phyloP scores from a whole-genome alignment of 1,140 invertebrate species.

The Episyrphus balteatus region DNA sequence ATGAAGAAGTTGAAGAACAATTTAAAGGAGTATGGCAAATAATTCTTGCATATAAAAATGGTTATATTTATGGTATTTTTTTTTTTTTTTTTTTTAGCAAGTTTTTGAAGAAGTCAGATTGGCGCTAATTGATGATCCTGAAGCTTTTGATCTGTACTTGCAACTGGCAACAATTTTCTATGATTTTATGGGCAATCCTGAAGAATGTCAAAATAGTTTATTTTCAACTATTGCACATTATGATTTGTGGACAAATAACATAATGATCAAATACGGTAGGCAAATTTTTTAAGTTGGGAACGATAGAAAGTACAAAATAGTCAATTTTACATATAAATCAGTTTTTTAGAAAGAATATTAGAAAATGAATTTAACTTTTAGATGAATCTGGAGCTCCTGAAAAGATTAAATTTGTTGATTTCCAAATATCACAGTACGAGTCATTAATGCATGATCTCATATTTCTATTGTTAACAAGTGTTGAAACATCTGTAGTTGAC shows the following conservation, averaged over 20 bases:
- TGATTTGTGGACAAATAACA: conserved; percentile 54
- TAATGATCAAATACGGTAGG: conserved; percentile 40
- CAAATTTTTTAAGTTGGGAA: not conserved
- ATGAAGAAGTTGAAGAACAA: conserved; percentile 1
- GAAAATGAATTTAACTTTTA: conserved; percentile 9
- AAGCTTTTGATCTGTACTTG: conserved; percentile 8
- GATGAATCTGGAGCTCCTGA: conserved; percentile 26
- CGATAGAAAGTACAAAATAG: too few relatives aligned
- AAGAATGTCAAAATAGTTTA: conserved; percentile 11
- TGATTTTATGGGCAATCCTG: conserved; percentile 7
- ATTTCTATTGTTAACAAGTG: conserved; percentile 46
- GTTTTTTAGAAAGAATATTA: too few relatives aligned
- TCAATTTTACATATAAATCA: too few relatives aligned
- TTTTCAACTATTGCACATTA: conserved; percentile 45
- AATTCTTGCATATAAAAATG: conserved; percentile 11
- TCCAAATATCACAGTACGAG: conserved; percentile 44
- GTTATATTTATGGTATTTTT: not conserved
- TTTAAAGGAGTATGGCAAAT: conserved; percentile 10
- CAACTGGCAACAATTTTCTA: conserved; percentile 12
- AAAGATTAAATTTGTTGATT: conserved; percentile 49
- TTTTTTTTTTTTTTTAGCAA: conserved; percentile 1
- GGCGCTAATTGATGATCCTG: conserved; percentile 10
- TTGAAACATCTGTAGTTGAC: conserved; percentile 34
- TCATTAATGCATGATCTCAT: conserved; percentile 44
- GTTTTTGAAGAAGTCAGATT: conserved; percentile 1